Conservation (phyloP, 1,140 invertebrate species). For the Brachionus manjavacas region DNA sequence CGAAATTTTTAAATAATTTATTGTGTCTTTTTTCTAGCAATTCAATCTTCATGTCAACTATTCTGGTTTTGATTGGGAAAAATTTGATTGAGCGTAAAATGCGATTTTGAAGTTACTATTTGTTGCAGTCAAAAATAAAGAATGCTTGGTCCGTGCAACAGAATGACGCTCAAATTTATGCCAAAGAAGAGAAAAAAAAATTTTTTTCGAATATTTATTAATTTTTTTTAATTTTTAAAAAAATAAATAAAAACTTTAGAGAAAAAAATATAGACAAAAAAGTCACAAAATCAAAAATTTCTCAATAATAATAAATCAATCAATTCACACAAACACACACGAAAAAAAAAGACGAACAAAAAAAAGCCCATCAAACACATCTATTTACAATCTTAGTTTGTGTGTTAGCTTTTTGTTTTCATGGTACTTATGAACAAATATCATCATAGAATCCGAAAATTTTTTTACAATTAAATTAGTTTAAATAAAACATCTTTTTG, state of each 20-base stretch:
- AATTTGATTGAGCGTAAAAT: too few species aligned
- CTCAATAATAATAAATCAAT: not conserved
- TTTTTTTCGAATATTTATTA: not conserved
- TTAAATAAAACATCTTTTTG: not conserved
- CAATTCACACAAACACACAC: not conserved
- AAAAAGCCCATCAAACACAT: too few species aligned
- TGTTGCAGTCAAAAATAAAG: too few species aligned
- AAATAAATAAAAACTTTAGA: not conserved
- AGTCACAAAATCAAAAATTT: not conserved
- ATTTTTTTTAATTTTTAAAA: not conserved
- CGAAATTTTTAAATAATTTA: too few species aligned
- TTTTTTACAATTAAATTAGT: slow-evolving; percentile 18
- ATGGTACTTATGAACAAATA: not conserved
- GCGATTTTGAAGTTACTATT: too few species aligned
- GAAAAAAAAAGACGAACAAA: too few species aligned
- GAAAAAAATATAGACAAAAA: not conserved
- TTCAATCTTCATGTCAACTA: too few species aligned
- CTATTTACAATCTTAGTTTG: not conserved
- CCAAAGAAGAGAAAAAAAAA: too few species aligned
- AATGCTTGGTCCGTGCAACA: too few species aligned
- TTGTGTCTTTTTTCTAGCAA: too few species aligned
- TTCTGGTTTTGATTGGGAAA: too few species aligned
- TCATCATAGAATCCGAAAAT: not conserved
- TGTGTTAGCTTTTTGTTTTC: not conserved
- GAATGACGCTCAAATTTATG: too few species aligned